phyloP scores from a whole-genome alignment of 2,113 vertebrate species.

The Lampris megalopsis region DNA sequence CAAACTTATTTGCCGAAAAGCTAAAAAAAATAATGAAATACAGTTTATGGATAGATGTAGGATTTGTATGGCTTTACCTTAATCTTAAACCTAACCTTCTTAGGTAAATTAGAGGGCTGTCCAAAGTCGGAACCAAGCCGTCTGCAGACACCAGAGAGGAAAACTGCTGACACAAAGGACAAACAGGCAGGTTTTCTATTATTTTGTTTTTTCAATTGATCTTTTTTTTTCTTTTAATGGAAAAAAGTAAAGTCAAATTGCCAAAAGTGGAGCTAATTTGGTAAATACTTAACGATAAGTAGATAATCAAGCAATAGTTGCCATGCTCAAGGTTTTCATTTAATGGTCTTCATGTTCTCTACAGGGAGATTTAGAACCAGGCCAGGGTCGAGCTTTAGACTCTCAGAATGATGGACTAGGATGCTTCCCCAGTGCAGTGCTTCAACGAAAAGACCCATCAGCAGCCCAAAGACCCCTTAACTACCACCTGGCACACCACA shows the following conservation, averaged over 20 bases:
- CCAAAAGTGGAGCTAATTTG: too few species aligned
- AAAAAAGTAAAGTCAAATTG: too few species aligned
- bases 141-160: conserved; percentile 94
- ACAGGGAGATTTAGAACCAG: conserved; percentile 90
- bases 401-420: conserved; percentile 81
- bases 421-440: conserved; percentile 87
- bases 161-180: conserved; percentile 88
- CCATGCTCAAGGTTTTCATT: background rate
- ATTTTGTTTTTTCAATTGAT: background rate
- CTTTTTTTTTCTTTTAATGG: background rate
- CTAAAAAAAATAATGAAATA: too few species aligned
- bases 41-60: background rate
- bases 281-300: background rate
- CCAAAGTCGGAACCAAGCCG: conserved; percentile 89
- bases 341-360: background rate
- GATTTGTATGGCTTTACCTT: conserved; percentile 7
- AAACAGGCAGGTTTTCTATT: conserved; percentile 76
- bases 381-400: conserved; percentile 91
- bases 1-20: too few species aligned
- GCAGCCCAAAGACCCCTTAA: conserved; percentile 88
- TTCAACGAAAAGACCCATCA: conserved; percentile 92
- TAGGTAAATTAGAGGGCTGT: conserved; percentile 92
- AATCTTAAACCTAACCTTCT: conserved; percentile 18
- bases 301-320: background rate
- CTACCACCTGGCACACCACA: conserved; percentile 91